These are phyloP conservation scores for Ellobius talpinus DNA, from an alignment of 2,113 vertebrate species.

Conservation along the genomic window DNA sequence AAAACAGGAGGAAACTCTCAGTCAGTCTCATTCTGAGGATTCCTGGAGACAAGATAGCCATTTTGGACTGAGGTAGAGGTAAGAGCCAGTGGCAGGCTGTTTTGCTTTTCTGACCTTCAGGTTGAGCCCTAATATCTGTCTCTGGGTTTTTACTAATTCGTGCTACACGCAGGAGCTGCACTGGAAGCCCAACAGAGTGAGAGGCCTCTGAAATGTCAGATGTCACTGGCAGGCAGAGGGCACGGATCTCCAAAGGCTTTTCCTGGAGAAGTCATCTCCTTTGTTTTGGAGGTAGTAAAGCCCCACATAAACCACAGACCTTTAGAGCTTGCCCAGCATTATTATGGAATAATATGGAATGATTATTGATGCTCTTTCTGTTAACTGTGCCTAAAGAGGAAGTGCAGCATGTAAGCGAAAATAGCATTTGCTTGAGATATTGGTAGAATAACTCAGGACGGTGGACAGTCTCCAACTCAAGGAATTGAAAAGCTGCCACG, in stretches of 20 bases:
- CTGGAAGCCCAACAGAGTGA: neutral
- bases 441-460: slow-evolving; percentile 48
- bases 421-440: slow-evolving; percentile 2
- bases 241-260: neutral
- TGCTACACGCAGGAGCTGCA: neutral
- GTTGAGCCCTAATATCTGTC: no score
- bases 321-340: slow-evolving; percentile 26
- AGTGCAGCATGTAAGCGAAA: slow-evolving; percentile 19
- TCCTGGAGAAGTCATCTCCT: neutral
- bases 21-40: no score
- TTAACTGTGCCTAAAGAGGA: slow-evolving; percentile 19
- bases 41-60: no score
- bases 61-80: no score
- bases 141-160: no score
- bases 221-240: neutral
- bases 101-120: no score
- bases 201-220: neutral
- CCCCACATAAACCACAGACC: neutral
- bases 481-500: slow-evolving; percentile 51
- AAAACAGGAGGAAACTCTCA: no score
- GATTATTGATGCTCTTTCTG: neutral
- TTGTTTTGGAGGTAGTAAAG: slow-evolving; percentile 10
- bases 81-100: no score
- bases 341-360: slow-evolving; percentile 15
- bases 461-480: slow-evolving; percentile 15